A percentile compares a stretch with the other conserved stretches of the same genome.
Evolutionary conservation across 1,140 invertebrate species (phyloP).

Genomic region (Atta cephalotes): DNA sequence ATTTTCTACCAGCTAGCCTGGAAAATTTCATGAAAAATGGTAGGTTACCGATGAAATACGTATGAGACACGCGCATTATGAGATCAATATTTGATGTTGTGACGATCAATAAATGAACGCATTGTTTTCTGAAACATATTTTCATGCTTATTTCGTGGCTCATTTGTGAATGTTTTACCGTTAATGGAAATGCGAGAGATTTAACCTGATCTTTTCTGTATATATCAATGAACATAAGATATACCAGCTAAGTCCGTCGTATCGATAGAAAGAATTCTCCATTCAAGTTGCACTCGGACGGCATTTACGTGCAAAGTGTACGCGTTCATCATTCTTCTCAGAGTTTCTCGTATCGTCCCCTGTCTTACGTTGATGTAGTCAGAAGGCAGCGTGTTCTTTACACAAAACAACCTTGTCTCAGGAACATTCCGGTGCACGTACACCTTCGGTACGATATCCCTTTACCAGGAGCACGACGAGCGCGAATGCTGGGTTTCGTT

Average conservation of each 20-base stretch:
- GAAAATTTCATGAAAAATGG: slow-evolving; percentile 20
- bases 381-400: slow-evolving; percentile 16
- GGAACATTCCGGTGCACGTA: slow-evolving; percentile 24
- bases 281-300: neutral
- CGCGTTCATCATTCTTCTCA: slow-evolving; percentile 11
- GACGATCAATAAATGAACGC: slow-evolving; percentile 19
- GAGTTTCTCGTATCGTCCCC: slow-evolving; percentile 10
- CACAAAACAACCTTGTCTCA: slow-evolving; percentile 28
- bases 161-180: slow-evolving; percentile 14
- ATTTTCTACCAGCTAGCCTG: slow-evolving; percentile 14
- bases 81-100: slow-evolving; percentile 41
- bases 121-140: slow-evolving; percentile 26
- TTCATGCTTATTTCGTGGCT: slow-evolving; percentile 22
- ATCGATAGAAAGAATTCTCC: neutral
- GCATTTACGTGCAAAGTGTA: neutral
- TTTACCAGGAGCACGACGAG: slow-evolving; percentile 43
- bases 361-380: slow-evolving; percentile 33
- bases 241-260: neutral
- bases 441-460: slow-evolving; percentile 30
- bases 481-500: slow-evolving; percentile 66
- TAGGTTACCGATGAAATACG: slow-evolving; percentile 32
- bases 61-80: slow-evolving; percentile 28
- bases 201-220: neutral
- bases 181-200: slow-evolving; percentile 6
- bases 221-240: slow-evolving; percentile 15